Conservation (phyloP, 1,140 invertebrate genomes). For the Cydia splendana region DNA sequence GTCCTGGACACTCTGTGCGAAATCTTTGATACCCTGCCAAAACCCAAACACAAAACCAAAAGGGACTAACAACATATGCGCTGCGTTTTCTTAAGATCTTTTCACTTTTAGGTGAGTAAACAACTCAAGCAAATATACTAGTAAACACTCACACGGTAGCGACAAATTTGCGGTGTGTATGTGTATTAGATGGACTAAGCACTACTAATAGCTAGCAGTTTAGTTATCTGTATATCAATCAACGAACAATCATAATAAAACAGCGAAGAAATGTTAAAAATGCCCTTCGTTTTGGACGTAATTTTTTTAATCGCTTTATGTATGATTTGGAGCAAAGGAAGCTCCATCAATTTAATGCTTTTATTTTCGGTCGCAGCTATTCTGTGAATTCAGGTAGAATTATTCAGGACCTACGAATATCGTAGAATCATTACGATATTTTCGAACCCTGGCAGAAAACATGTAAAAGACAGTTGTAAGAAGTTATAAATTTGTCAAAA, state of each 20-base stretch:
- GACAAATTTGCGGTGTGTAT: slow-evolving; percentile 15
- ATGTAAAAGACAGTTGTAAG: too few species aligned
- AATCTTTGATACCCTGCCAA: slow-evolving; percentile 25
- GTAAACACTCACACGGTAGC: not conserved
- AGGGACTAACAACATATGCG: not conserved
- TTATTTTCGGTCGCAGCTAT: too few species aligned
- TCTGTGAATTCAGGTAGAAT: too few species aligned
- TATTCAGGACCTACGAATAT: too few species aligned
- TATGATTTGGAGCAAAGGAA: too few species aligned
- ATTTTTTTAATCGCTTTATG: too few species aligned
- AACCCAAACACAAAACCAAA: not conserved
- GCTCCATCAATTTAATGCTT: too few species aligned
- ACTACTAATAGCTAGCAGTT: not conserved
- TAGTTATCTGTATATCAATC: not conserved
- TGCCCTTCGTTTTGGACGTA: too few species aligned
- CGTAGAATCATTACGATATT: too few species aligned
- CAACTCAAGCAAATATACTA: not conserved
- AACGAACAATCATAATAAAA: not conserved
- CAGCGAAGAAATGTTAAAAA: too few species aligned
- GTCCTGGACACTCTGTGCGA: slow-evolving; percentile 15
- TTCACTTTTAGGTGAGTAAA: not conserved
- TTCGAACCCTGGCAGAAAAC: too few species aligned
- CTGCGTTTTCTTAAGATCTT: not conserved
- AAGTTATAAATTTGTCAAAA: too few species aligned
- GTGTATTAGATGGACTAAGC: not conserved